Conservation (phyloP, 2,113 vertebrate species). For the Pterocles orientalis region DNA sequence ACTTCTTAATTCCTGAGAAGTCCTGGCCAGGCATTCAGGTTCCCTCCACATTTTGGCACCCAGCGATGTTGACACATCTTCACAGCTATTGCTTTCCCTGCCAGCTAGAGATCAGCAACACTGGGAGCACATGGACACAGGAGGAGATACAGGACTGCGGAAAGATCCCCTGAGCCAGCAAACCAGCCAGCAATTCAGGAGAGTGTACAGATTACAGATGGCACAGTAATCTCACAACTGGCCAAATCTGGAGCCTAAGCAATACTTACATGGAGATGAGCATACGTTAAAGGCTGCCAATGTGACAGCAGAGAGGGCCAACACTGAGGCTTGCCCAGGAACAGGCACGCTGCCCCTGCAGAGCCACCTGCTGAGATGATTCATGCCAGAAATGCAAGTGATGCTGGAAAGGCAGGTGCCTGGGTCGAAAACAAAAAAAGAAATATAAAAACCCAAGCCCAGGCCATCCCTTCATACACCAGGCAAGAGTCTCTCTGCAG, state of each 20-base stretch:
- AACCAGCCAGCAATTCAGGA: not conserved
- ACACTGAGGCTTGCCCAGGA: not conserved
- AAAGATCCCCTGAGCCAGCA: not conserved
- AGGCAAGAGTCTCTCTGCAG: not conserved
- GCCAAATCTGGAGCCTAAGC: not conserved
- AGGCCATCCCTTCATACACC: not conserved
- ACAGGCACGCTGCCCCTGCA: not conserved
- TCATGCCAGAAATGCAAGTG: constrained; percentile 26
- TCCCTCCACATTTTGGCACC: not conserved
- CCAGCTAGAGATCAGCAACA: not conserved
- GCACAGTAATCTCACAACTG: constrained; percentile 30
- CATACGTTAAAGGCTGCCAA: constrained; percentile 8
- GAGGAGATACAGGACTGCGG: not conserved
- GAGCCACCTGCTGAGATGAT: constrained; percentile 38
- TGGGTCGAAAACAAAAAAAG: not conserved
- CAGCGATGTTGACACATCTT: not conserved
- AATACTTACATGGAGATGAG: constrained; percentile 45
- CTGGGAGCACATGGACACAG: not conserved
- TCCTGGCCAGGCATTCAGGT: not conserved
- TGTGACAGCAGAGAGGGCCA: constrained; percentile 14
- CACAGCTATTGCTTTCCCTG: not conserved
- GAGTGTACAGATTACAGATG: not conserved
- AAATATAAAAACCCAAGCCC: not conserved
- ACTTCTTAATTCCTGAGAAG: not conserved
- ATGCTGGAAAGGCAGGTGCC: constrained; percentile 13